phyloP scores from a whole-genome alignment of 2,797 vertebrate genomes.

The Diplodus puntazzo region DNA sequence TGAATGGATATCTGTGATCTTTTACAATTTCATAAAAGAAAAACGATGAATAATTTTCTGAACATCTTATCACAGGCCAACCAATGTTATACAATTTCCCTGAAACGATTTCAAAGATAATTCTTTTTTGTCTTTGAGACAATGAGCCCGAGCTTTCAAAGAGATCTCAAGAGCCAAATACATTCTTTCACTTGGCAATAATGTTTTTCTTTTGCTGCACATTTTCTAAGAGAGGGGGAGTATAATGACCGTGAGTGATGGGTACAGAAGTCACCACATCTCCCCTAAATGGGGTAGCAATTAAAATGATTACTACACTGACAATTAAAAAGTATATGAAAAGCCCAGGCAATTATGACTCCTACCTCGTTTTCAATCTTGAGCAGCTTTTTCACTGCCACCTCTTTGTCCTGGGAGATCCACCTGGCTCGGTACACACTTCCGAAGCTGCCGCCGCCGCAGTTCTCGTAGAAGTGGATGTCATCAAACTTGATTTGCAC shows the following conservation, averaged over 20 bases:
- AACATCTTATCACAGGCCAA: constrained; percentile 62
- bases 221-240: constrained; percentile 77
- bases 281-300: constrained; percentile 83
- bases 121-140: constrained; percentile 77
- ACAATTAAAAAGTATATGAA: constrained; percentile 88
- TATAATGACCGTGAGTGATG: constrained; percentile 84
- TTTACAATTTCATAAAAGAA: constrained; percentile 69
- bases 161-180: constrained; percentile 77
- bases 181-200: constrained; percentile 83
- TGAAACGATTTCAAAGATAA: constrained; percentile 74
- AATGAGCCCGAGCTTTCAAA: constrained; percentile 79
- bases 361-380: constrained; percentile 99
- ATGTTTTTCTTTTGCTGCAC: constrained; percentile 80
- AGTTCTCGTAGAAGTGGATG: constrained; percentile 98
- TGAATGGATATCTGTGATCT: constrained; percentile 73
- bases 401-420: constrained; percentile 98
- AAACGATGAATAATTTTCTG: constrained; percentile 58
- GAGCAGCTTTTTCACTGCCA: constrained; percentile 99
- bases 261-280: constrained; percentile 84
- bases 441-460: constrained; percentile 97
- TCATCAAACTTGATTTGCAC: constrained; percentile 97
- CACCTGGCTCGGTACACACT: constrained; percentile 98
- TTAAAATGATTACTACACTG: constrained; percentile 88
- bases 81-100: constrained; percentile 60
- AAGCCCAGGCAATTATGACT: constrained; percentile 82